These are phyloP conservation scores for Stenchaetothrips biformis DNA, from an alignment of 2,888 invertebrate genomes.

Conservation along the genomic window DNA sequence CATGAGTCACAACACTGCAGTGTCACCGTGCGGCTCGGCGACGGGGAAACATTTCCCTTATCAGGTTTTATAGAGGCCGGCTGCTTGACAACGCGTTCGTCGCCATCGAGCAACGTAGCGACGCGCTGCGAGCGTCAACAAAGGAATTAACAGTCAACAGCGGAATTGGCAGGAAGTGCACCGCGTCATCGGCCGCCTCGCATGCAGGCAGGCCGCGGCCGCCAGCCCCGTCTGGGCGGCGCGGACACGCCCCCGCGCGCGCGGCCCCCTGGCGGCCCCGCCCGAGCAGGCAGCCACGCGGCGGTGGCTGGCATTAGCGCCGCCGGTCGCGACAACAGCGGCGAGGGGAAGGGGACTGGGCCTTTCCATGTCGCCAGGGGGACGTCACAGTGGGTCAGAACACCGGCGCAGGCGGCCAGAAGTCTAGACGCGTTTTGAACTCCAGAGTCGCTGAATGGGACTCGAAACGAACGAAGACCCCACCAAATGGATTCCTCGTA, in stretches of 20 bases:
- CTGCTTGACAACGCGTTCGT: background rate
- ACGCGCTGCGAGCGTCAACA: no score
- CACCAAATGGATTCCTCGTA: no score
- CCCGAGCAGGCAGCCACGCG: background rate
- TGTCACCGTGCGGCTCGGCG: background rate
- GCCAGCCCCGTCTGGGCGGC: background rate
- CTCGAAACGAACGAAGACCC: no score
- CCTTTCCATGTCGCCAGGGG: no score
- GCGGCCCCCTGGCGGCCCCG: background rate
- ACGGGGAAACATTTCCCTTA: background rate
- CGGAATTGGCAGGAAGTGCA: background rate
- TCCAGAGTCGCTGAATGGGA: no score
- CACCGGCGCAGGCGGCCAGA: background rate
- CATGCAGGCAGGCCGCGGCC: background rate
- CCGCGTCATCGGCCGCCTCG: background rate
- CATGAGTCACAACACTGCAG: background rate
- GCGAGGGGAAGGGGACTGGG: background rate
- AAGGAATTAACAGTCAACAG: no score
- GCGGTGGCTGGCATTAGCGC: background rate
- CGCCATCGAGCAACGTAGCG: no score
- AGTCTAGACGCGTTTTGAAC: no score
- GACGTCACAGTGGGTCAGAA: no score
- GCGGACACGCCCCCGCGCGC: background rate
- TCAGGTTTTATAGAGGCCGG: background rate
- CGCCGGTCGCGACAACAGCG: background rate